Conservation (phyloP, 2,888 invertebrate genomes). For the Bellardia bayeri region DNA sequence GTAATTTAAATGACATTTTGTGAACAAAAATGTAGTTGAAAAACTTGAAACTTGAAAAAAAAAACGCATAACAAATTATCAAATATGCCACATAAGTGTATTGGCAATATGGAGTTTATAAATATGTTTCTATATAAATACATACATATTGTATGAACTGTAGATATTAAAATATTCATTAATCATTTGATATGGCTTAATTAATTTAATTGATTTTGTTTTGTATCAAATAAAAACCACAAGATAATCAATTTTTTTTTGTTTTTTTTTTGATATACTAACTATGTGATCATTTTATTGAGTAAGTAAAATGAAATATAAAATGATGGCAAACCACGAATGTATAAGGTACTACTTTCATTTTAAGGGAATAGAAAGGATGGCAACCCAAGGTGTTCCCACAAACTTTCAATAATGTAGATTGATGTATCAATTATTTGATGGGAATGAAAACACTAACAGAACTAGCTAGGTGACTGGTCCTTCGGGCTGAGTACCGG, state of each 20-base stretch:
- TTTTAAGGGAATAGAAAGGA: not conserved
- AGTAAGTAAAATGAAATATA: conserved; percentile 2
- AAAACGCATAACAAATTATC: conserved; percentile 45
- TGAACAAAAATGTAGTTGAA: conserved; percentile 28
- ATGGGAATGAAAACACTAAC: too few species aligned
- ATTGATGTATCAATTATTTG: too few species aligned
- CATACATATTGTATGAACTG: not conserved
- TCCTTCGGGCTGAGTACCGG: too few species aligned
- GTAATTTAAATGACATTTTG: conserved; percentile 38
- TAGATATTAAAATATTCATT: conserved; percentile 58
- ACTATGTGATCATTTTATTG: conserved; percentile 4
- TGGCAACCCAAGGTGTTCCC: too few species aligned
- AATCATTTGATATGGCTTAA: conserved; percentile 68
- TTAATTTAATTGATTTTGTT: conserved; percentile 68
- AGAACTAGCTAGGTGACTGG: too few species aligned
- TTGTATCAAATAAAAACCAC: conserved; percentile 32
- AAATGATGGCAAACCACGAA: not conserved
- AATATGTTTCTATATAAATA: conserved; percentile 1
- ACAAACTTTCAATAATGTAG: too few species aligned
- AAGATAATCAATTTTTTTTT: conserved; percentile 4
- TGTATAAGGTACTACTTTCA: not conserved
- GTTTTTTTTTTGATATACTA: not conserved
- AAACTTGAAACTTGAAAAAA: not conserved
- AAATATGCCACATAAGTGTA: conserved; percentile 34
- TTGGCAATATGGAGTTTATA: conserved; percentile 24